These are phyloP conservation scores for Montipora capitata DNA, from an alignment of 92 coral and sea anemone species.

Conservation along the genomic window DNA sequence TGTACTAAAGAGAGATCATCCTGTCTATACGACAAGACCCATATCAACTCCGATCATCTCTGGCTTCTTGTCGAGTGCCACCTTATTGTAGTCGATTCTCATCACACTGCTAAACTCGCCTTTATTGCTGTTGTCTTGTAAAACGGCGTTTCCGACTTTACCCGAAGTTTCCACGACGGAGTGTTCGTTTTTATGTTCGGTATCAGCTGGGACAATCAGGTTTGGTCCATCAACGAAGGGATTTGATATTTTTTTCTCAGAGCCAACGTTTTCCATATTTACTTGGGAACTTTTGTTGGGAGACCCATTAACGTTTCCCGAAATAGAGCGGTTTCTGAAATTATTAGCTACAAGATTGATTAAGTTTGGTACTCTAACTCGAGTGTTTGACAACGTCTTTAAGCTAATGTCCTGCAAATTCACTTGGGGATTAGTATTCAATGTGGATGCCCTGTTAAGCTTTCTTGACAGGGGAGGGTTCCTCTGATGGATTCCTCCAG, in stretches of 20 bases:
- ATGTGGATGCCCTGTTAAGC: background rate
- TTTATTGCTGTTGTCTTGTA: constrained; percentile 6
- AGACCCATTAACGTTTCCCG: too few relatives aligned
- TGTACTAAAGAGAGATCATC: background rate
- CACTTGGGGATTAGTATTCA: background rate
- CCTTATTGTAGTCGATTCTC: constrained; percentile 27
- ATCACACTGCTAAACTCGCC: constrained; percentile 29
- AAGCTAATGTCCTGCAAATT: background rate
- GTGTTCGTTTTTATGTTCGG: background rate
- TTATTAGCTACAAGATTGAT: too few relatives aligned
- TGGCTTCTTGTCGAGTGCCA: background rate
- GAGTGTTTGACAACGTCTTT: background rate
- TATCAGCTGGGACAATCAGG: background rate
- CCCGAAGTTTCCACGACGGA: background rate
- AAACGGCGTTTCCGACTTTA: constrained; percentile 3
- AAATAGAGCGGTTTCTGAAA: too few relatives aligned
- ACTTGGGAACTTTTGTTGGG: background rate
- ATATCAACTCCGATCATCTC: constrained; percentile 7
- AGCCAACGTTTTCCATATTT: background rate
- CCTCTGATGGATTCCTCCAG: background rate
- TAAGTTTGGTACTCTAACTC: too few relatives aligned
- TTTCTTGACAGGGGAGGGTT: background rate
- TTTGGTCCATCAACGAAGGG: background rate
- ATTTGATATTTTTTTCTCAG: background rate
- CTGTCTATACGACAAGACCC: constrained; percentile 3